Base-by-base conservation (phyloP, 2,797 vertebrate species). In the Scarus forsteni region DNA sequence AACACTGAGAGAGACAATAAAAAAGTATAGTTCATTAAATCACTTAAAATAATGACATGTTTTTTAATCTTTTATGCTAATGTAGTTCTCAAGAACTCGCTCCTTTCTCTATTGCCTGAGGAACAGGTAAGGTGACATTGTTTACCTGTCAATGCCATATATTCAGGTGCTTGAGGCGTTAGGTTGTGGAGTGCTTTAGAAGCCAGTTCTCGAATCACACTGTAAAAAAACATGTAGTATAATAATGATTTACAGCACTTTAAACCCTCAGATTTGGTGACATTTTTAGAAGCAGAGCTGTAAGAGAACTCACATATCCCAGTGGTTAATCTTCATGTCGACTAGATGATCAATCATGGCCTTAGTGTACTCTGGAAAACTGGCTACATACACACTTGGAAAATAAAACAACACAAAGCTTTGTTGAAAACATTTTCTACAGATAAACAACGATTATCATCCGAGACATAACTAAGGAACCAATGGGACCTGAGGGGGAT, bases 311-410 rank as follows among this genome's bases (percentile, higher is more conserved):
- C 89, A 98, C 98, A 92, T 52, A 14, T 99, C 96, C 97, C 98
- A 99, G 81, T 99, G 98, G 85, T 93, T 96, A 80, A 98, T 93
- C 90, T 99, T 99, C 94, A 93, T 92, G 80, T 92, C 40, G 60
- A 97, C 75, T 83, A 99, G 92, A 89, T 99, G 98, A 68, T 99
- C 95, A 5, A 99, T 98, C 94, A 99, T 93, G 0, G 95, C 89
- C 49, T 86, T 91, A 19, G 97, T 98, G 77, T 99, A 99, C 69
- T 99, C 96, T n/a, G 96, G 84, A 88, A 99, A 99, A 74, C 94
- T 89, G 34, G 98, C 95, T 45, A 98, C 85, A 44, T 94, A 96
- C 19, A 96, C 95, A 73, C 98, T 99, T 85, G 18, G 43, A 67
- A 46, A 62, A 50, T 11, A 73, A 46, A 71, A 63, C 19, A 55